phyloP scores from a whole-genome alignment of 2,888 invertebrate species.

The Temnothorax unifasciatus region DNA sequence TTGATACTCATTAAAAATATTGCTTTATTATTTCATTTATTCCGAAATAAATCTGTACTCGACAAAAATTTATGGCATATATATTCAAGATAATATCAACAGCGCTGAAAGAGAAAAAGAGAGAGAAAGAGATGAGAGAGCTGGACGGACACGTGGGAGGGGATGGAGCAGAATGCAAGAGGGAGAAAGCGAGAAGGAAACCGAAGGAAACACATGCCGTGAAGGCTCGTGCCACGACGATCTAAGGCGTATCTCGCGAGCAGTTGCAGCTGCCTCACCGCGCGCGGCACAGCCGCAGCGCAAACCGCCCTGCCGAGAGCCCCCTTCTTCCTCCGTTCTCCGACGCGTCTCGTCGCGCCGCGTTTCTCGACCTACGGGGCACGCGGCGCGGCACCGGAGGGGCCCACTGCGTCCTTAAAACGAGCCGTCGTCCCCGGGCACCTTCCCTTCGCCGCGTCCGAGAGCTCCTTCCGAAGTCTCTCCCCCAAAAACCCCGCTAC shows the following conservation, averaged over 20 bases:
- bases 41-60: neutral
- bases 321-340: constrained; percentile 15
- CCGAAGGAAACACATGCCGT: constrained; percentile 82
- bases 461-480: constrained; percentile 46
- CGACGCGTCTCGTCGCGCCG: constrained; percentile 42
- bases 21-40: neutral
- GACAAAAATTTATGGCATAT: neutral
- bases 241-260: constrained; percentile 81
- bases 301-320: constrained; percentile 66
- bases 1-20: neutral
- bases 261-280: constrained; percentile 79
- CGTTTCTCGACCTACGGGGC: constrained; percentile 55
- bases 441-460: constrained; percentile 59
- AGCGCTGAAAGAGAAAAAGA: neutral
- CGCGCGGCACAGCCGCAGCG: constrained; percentile 70
- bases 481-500: constrained; percentile 45
- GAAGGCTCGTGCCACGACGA: constrained; percentile 84
- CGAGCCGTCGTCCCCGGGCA: constrained; percentile 59
- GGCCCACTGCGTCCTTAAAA: constrained; percentile 68
- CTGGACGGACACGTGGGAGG: constrained; percentile 48
- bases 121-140: constrained; percentile 27
- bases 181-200: constrained; percentile 62
- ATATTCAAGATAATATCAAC: neutral
- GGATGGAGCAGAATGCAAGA: constrained; percentile 63
- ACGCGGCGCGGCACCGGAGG: constrained; percentile 66